phyloP scores from a whole-genome alignment of 2,113 vertebrate genomes.

The Pluvialis apricaria region DNA sequence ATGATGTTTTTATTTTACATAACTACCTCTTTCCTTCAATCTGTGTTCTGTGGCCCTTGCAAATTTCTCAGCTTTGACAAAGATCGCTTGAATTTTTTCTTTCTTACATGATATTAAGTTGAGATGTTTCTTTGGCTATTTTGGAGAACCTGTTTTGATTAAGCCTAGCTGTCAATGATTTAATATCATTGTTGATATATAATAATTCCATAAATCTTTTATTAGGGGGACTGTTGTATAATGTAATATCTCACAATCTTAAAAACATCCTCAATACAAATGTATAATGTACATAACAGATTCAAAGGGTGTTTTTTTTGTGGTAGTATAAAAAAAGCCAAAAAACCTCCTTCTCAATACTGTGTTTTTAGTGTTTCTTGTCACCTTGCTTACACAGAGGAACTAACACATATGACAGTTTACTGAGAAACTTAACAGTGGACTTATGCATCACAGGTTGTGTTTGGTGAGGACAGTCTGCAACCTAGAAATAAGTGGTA shows the following conservation, averaged over 20 bases:
- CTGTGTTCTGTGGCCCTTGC: neutral
- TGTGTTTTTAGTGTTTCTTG: neutral
- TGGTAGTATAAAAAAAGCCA: neutral
- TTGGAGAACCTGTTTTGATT: neutral
- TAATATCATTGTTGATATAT: fast-evolving
- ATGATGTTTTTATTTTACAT: neutral
- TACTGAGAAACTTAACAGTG: neutral
- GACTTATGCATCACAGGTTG: neutral
- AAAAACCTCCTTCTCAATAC: neutral
- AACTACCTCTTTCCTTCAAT: neutral
- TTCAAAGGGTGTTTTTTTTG: neutral
- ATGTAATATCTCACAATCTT: neutral
- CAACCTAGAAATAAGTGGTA: neutral
- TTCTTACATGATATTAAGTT: neutral
- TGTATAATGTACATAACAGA: neutral
- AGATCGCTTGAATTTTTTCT: neutral
- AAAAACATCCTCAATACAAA: neutral
- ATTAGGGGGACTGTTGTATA: neutral
- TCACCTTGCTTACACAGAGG: neutral
- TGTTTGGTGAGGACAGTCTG: neutral
- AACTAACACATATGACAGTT: neutral
- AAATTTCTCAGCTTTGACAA: neutral
- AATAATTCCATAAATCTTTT: neutral
- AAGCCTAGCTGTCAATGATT: neutral
- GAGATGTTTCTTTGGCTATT: neutral